These are phyloP conservation scores for Hoplostethus atlanticus DNA, from an alignment of 2,797 vertebrate species.

Conservation along the genomic window DNA sequence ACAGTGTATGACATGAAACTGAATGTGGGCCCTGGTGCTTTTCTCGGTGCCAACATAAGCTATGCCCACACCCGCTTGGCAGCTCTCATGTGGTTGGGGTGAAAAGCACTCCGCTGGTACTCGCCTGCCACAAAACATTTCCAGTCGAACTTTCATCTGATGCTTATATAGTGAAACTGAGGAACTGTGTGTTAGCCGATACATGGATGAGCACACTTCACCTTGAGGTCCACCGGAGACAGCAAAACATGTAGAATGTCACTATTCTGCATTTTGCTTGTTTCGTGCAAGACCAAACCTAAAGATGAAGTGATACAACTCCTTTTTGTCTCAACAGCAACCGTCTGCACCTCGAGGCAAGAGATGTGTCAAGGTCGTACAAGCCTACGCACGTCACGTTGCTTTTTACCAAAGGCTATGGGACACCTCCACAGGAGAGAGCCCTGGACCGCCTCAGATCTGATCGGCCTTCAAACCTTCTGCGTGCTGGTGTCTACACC, in stretches of 20 bases:
- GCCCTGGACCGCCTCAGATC: constrained; percentile 42
- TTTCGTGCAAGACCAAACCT: constrained; percentile 24
- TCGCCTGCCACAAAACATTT: constrained; percentile 59
- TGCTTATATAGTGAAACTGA: constrained; percentile 32
- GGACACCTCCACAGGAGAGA: constrained; percentile 42
- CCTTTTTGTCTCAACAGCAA: constrained; percentile 25
- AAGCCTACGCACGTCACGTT: constrained; percentile 14
- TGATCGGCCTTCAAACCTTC: constrained; percentile 46
- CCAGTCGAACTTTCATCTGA: constrained; percentile 51
- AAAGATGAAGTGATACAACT: constrained; percentile 3
- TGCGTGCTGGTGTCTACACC: constrained; percentile 7
- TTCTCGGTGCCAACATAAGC: constrained; percentile 20
- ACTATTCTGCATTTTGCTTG: constrained; percentile 6
- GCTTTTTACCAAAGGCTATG: constrained; percentile 49
- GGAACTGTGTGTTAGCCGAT: constrained; percentile 32
- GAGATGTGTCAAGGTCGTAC: constrained; percentile 19
- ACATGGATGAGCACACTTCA: constrained; percentile 19
- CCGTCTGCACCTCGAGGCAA: not conserved
- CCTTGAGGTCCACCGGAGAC: constrained; percentile 3
- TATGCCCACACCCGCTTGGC: constrained; percentile 6
- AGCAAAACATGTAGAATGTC: constrained; percentile 3
- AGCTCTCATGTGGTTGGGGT: constrained; percentile 46
- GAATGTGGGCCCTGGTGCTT: constrained; percentile 11
- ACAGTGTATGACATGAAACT: constrained; percentile 25
- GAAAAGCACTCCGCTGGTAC: constrained; percentile 44